Evolutionary conservation across 2,888 invertebrate genomes (phyloP).

Genomic region (Pyrgus malvae): DNA sequence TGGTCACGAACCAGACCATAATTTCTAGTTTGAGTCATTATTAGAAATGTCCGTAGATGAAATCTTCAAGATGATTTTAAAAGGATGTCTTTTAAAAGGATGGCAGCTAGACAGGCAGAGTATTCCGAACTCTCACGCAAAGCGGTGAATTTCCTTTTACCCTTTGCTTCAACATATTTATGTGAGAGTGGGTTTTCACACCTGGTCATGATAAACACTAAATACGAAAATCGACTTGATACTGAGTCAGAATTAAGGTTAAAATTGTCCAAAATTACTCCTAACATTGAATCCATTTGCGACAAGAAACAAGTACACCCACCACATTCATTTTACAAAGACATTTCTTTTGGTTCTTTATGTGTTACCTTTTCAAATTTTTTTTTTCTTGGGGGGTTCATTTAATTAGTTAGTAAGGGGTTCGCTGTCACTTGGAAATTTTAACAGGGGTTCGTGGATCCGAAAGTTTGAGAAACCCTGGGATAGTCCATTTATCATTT

Average conservation of each 20-base stretch:
- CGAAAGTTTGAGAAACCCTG: too few species aligned
- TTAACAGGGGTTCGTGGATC: too few species aligned
- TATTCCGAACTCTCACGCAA: slow-evolving; percentile 26
- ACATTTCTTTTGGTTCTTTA: too few species aligned
- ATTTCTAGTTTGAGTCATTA: background rate
- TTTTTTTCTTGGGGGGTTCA: too few species aligned
- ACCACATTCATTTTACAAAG: background rate
- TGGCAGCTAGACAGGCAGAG: slow-evolving; percentile 22
- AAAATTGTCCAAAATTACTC: background rate
- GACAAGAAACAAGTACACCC: background rate
- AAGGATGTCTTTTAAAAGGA: slow-evolving; percentile 24
- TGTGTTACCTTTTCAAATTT: too few species aligned
- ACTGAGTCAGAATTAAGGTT: slow-evolving; percentile 1
- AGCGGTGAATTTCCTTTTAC: slow-evolving; percentile 25
- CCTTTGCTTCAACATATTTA: slow-evolving; percentile 26
- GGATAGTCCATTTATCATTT: too few species aligned
- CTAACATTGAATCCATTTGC: background rate
- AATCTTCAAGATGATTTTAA: slow-evolving; percentile 28
- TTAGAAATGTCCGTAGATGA: slow-evolving; percentile 22
- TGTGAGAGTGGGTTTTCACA: slow-evolving; percentile 26
- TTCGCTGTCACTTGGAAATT: too few species aligned
- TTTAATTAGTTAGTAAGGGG: too few species aligned
- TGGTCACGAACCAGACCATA: slow-evolving; percentile 28
- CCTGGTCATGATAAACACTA: slow-evolving; percentile 21
- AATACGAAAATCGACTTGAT: slow-evolving; percentile 24